A percentile compares a stretch with the other conserved stretches of the same genome.
Conservation (phyloP, 1,140 invertebrate genomes). For the Phocides pigmalion region DNA sequence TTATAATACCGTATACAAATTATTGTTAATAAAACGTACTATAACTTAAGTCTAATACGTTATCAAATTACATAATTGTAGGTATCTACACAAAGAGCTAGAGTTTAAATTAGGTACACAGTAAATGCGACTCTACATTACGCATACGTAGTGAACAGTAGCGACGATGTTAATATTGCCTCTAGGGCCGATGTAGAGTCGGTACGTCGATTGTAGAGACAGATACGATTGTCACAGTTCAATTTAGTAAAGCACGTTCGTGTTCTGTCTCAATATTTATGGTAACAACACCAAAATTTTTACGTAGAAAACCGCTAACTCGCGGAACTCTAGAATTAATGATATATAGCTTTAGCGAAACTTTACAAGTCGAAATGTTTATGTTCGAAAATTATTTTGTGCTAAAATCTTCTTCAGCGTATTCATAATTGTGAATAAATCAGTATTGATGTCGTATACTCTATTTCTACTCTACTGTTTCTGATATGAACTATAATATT, state of each 20-base stretch:
- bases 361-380: constrained; percentile 10
- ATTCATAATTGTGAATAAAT: too few species aligned
- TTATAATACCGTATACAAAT: too few species aligned
- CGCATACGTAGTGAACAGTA: constrained; percentile 46
- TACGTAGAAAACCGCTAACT: constrained; percentile 12
- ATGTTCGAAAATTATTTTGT: constrained; percentile 11
- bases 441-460: too few species aligned
- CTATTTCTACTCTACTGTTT: too few species aligned
- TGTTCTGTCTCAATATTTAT: constrained; percentile 34
- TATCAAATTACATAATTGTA: background rate
- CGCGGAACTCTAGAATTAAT: constrained; percentile 16
- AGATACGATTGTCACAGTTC: constrained; percentile 57
- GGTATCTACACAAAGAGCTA: constrained; percentile 2
- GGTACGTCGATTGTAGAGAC: constrained; percentile 39
- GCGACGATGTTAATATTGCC: constrained; percentile 38
- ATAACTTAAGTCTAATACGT: too few species aligned
- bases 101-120: constrained; percentile 38
- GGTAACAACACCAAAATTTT: constrained; percentile 25
- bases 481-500: too few species aligned
- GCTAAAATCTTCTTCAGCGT: constrained; percentile 3
- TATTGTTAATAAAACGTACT: too few species aligned
- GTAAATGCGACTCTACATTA: constrained; percentile 40
- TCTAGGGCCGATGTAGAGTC: constrained; percentile 41
- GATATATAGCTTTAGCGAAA: constrained; percentile 19
- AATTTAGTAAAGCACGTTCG: constrained; percentile 51